Percentiles rank a stretch among this genome's conserved stretches.
These are phyloP conservation scores for Platerodrilus igneus DNA, from an alignment of 2,888 invertebrate species.

Conservation along the genomic window DNA sequence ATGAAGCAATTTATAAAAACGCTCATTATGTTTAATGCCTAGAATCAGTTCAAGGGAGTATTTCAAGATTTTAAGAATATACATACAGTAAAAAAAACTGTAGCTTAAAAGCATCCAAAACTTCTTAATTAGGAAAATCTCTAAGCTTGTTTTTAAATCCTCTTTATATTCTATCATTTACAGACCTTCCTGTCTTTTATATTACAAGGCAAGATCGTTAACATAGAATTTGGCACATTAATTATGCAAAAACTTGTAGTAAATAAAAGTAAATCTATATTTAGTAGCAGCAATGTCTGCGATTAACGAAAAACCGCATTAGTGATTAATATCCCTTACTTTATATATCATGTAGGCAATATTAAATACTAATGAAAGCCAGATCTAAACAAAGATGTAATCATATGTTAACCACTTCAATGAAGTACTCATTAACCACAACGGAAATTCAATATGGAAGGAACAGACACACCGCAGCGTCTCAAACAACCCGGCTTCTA, in stretches of 20 bases:
- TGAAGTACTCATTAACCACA: slow-evolving; percentile 29
- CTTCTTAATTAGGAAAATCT: slow-evolving; percentile 35
- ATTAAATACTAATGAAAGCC: slow-evolving; percentile 18
- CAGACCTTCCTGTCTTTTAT: slow-evolving; percentile 14
- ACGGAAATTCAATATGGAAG: slow-evolving; percentile 30
- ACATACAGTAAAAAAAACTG: too few species aligned
- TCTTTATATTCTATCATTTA: slow-evolving; percentile 23
- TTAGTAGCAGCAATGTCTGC: too few species aligned
- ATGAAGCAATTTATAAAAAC: too few species aligned
- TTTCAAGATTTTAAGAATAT: too few species aligned
- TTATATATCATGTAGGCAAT: too few species aligned
- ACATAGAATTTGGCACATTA: slow-evolving; percentile 35
- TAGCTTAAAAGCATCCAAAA: slow-evolving; percentile 23
- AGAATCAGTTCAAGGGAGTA: too few species aligned
- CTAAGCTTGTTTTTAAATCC: slow-evolving; percentile 26
- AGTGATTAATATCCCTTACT: too few species aligned
- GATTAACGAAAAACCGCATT: too few species aligned
- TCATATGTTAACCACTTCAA: slow-evolving; percentile 30
- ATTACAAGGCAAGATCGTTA: slow-evolving; percentile 10
- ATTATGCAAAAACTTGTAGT: slow-evolving; percentile 44
- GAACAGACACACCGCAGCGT: slow-evolving; percentile 31
- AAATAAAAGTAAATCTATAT: slow-evolving; percentile 14
- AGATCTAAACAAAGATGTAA: slow-evolving; percentile 24
- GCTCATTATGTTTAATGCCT: too few species aligned
- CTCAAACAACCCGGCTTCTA: slow-evolving; percentile 30